Evolutionary conservation across 2,113 vertebrate genomes (phyloP).

Genomic region (Leptobrachium ailaonicum): DNA sequence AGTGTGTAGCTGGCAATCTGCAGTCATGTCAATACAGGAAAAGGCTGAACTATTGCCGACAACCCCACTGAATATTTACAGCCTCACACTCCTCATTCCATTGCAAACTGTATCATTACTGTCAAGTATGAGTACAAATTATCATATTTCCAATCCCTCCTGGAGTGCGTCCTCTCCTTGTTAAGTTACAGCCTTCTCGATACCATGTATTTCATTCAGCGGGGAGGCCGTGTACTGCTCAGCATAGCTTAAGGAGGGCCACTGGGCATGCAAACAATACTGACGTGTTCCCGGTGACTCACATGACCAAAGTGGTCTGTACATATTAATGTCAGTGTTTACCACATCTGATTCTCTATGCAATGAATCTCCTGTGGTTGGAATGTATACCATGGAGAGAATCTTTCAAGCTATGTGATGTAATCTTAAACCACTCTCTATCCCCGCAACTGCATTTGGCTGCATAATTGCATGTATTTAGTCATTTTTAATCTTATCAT

Average conservation of each 20-base stretch:
- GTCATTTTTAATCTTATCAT: too few relatives aligned
- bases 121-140: constrained; percentile 40
- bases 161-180: not conserved
- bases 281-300: not conserved
- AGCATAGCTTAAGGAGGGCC: not conserved
- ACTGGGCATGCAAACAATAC: not conserved
- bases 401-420: not conserved
- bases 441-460: not conserved
- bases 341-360: not conserved
- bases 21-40: constrained; percentile 4
- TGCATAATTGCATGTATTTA: too few relatives aligned
- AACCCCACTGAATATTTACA: not conserved
- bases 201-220: constrained; percentile 2
- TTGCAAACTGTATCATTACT: constrained; percentile 8
- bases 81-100: not conserved
- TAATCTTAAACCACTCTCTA: not conserved
- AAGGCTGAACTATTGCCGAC: not conserved
- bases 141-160: constrained; percentile 46
- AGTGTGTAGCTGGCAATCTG: not conserved
- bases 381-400: not conserved
- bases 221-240: not conserved
- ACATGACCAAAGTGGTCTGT: too few relatives aligned
- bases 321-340: not conserved
- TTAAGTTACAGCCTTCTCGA: not conserved
- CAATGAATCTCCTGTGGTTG: not conserved